Percentiles rank a stretch among this genome's conserved stretches.
Conservation (phyloP, 2,113 vertebrate species). For the Heterochromis multidens region DNA sequence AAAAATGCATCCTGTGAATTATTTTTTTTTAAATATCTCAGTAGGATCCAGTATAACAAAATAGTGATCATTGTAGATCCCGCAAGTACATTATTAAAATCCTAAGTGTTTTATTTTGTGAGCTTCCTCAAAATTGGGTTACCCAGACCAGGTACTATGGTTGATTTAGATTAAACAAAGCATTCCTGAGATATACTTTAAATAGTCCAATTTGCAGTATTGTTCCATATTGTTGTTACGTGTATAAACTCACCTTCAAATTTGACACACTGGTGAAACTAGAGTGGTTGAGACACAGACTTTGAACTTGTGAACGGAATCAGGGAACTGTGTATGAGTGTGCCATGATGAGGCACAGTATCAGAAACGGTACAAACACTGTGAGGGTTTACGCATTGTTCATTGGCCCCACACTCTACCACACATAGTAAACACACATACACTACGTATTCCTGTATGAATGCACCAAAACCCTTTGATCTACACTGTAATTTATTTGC, state of each 20-base stretch:
- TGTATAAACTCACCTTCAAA: not conserved
- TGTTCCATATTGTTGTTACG: not conserved
- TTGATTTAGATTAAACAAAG: not conserved
- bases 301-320: rapidly evolving
- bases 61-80: not conserved
- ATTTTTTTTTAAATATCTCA: too few relatives aligned
- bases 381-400: not conserved
- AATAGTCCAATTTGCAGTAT: too few relatives aligned
- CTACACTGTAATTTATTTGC: not conserved
- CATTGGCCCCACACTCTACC: not conserved
- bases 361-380: not conserved
- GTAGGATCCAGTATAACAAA: not conserved
- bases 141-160: not conserved
- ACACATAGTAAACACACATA: not conserved
- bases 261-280: not conserved
- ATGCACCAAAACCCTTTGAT: conserved; percentile 17
- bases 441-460: not conserved
- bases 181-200: not conserved
- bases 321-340: rapidly evolving
- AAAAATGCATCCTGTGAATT: not conserved
- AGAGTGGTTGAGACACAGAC: not conserved
- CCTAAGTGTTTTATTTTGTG: not conserved
- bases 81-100: not conserved
- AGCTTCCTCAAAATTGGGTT: not conserved
- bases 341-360: not conserved